Conservation (phyloP, 1,140 invertebrate species). For the Tetramorium alpestre region DNA sequence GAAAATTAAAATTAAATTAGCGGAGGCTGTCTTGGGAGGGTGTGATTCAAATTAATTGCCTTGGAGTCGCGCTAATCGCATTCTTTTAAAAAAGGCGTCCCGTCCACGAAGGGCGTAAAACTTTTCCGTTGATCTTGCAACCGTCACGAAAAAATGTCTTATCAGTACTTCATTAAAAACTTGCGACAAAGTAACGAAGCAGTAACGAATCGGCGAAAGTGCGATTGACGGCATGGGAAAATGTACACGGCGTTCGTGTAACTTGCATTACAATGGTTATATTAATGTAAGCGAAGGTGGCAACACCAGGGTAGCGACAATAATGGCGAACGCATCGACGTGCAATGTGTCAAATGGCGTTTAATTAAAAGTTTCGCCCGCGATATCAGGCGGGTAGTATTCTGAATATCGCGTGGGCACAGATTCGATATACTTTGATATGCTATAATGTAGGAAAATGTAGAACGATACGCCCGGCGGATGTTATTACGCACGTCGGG, state of each 20-base stretch:
- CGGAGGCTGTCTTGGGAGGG: constrained; percentile 29
- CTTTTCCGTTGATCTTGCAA: constrained; percentile 29
- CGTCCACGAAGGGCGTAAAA: constrained; percentile 22
- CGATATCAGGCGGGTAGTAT: constrained; percentile 9
- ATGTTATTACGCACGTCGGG: constrained; percentile 42
- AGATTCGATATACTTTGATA: constrained; percentile 36
- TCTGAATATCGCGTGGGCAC: not conserved
- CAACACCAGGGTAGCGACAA: not conserved
- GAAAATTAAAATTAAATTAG: constrained; percentile 74
- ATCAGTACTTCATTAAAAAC: constrained; percentile 50
- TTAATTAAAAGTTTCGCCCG: constrained; percentile 51
- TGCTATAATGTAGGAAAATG: constrained; percentile 49
- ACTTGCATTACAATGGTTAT: not conserved
- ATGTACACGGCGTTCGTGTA: not conserved
- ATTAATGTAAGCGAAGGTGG: not conserved
- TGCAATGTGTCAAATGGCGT: constrained; percentile 46
- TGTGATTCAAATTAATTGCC: constrained; percentile 71
- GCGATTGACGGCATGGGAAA: not conserved
- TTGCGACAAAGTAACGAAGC: constrained; percentile 27
- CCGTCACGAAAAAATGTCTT: not conserved
- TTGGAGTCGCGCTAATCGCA: constrained; percentile 57
- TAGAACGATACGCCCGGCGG: constrained; percentile 32
- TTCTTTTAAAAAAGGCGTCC: constrained; percentile 19
- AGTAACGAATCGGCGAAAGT: not conserved
- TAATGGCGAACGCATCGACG: constrained; percentile 21